A percentile compares a stretch with the other conserved stretches of the same genome.
Conservation (phyloP, 2,888 invertebrate genomes). For the Ametastegia equiseti region DNA sequence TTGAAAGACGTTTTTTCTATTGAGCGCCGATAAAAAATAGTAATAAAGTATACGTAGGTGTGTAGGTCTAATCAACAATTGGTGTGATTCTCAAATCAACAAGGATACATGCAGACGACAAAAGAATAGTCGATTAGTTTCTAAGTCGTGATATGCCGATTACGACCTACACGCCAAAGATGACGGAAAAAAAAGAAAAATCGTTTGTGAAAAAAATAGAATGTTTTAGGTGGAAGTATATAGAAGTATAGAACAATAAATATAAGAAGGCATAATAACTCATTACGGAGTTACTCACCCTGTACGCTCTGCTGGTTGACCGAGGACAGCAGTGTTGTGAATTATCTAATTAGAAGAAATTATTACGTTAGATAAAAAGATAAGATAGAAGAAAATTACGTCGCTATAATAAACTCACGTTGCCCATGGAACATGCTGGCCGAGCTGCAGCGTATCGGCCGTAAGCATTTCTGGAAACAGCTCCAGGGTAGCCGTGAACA, state of each 20-base stretch:
- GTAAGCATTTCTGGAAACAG: slow-evolving; percentile 64
- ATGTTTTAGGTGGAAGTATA: not conserved
- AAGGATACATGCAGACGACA: not conserved
- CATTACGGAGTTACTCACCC: slow-evolving; percentile 76
- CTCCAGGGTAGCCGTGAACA: slow-evolving; percentile 62
- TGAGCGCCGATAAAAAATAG: not conserved
- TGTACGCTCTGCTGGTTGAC: slow-evolving; percentile 78
- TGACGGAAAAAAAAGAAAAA: too few relatives aligned
- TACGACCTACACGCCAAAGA: too few relatives aligned
- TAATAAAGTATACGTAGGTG: not conserved
- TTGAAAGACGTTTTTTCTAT: too few relatives aligned
- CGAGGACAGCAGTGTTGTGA: slow-evolving; percentile 79
- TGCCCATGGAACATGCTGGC: slow-evolving; percentile 83
- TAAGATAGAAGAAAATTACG: not conserved
- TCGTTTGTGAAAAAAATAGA: not conserved
- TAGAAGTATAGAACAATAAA: not conserved
- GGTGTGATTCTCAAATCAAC: too few relatives aligned
- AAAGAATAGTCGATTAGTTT: not conserved
- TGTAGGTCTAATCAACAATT: not conserved
- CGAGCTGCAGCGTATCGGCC: slow-evolving; percentile 82
- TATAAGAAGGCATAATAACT: slow-evolving; percentile 36
- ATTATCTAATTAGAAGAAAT: slow-evolving; percentile 78
- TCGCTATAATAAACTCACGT: slow-evolving; percentile 75
- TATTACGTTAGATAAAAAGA: not conserved
- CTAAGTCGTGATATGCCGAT: not conserved